These are phyloP conservation scores for Centroberyx gerrardi DNA, from an alignment of 2,797 vertebrate genomes.

Conservation along the genomic window DNA sequence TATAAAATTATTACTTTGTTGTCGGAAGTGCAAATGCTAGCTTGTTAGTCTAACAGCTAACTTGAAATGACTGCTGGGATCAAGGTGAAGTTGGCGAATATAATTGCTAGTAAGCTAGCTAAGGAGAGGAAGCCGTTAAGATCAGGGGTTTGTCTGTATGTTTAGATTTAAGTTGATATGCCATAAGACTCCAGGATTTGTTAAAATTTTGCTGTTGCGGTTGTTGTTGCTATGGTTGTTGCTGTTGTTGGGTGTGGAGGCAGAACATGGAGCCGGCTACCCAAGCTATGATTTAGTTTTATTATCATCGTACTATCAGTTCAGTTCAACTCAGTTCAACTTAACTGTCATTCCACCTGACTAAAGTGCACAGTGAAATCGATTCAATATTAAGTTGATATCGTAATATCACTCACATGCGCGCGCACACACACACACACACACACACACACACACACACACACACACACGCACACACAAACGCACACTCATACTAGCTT, in stretches of 20 bases:
- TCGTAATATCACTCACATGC: background rate
- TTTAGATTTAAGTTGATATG: background rate
- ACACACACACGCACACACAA: background rate
- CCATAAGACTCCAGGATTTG: background rate
- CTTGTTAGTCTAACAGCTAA: background rate
- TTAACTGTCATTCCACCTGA: background rate
- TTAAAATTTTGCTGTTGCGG: constrained; percentile 3
- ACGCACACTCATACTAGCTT: no score
- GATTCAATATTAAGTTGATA: background rate
- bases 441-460: background rate
- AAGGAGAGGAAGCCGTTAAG: constrained; percentile 1
- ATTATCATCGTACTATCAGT: constrained; percentile 14
- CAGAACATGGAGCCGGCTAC: background rate
- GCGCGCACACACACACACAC: background rate
- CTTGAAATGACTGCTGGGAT: background rate
- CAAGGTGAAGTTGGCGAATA: background rate
- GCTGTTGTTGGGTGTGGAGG: constrained; percentile 15
- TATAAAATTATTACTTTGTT: constrained; percentile 5
- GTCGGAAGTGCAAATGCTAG: constrained; percentile 4
- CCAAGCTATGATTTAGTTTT: constrained; percentile 19
- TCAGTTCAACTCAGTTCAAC: background rate
- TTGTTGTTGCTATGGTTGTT: constrained; percentile 9
- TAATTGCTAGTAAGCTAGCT: background rate
- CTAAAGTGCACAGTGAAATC: background rate
- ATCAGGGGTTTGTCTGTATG: background rate